phyloP scores from a whole-genome alignment of 2,113 vertebrate genomes.

The Lasiurus cinereus region DNA sequence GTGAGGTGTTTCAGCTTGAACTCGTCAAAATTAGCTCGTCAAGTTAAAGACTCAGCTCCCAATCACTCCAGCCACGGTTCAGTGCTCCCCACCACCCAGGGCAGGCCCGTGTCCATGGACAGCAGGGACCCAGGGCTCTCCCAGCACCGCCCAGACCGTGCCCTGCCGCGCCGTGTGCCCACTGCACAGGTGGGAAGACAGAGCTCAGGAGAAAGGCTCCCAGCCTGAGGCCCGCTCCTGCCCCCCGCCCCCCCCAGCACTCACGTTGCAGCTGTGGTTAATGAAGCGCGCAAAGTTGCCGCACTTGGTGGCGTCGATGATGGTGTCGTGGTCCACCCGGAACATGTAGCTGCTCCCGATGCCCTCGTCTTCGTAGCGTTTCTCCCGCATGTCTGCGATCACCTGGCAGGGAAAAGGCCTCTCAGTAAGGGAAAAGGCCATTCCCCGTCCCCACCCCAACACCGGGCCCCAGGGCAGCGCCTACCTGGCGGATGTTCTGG shows the following conservation, averaged over 20 bases:
- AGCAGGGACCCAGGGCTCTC: not conserved
- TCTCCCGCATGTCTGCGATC: constrained; percentile 99
- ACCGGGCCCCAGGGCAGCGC: rapidly evolving
- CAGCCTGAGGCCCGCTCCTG: too few relatives aligned
- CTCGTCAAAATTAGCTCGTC: too few relatives aligned
- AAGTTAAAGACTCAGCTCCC: not conserved
- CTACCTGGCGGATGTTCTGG: constrained; percentile 98
- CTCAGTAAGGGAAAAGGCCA: too few relatives aligned
- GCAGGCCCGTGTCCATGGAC: rapidly evolving
- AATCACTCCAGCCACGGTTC: not conserved
- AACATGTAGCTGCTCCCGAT: constrained; percentile 99
- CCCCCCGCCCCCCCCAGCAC: constrained; percentile 71
- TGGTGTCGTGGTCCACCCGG: constrained; percentile 98
- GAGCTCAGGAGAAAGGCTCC: not conserved
- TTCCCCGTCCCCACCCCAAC: rapidly evolving
- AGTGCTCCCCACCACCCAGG: rapidly evolving
- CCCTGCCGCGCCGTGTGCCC: too few relatives aligned
- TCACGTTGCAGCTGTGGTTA: constrained; percentile 99
- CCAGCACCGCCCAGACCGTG: rapidly evolving
- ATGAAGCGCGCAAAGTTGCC: constrained; percentile 99
- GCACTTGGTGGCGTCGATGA: constrained; percentile 98
- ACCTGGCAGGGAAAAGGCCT: constrained; percentile 87
- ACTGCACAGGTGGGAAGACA: not conserved
- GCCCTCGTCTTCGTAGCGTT: constrained; percentile 97
- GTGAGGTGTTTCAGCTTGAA: not conserved